A percentile compares a stretch with the other conserved stretches of the same genome.
Evolutionary conservation across 2,797 vertebrate genomes (phyloP).

Genomic region (Acanthis flammea): DNA sequence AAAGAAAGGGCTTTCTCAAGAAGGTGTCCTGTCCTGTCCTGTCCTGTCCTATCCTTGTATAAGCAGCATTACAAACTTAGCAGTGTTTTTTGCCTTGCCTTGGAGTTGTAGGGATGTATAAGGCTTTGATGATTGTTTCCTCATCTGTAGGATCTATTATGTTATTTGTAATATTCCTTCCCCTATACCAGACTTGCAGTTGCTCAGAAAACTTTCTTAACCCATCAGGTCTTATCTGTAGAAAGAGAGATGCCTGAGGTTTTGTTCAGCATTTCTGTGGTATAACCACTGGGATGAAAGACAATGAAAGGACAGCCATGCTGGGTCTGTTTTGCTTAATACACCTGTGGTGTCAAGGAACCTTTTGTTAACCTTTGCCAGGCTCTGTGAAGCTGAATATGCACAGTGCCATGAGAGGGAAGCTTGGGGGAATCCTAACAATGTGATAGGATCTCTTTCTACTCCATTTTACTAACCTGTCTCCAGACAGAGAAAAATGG

Average conservation of each 20-base stretch:
- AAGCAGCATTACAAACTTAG: background rate
- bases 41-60: background rate
- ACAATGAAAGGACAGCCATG: background rate
- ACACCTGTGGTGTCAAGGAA: background rate
- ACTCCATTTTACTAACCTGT: background rate
- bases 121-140: background rate
- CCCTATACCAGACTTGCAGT: background rate
- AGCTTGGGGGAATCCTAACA: background rate
- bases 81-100: background rate
- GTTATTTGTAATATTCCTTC: background rate
- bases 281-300: background rate
- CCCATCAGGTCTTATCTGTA: background rate
- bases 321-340: background rate
- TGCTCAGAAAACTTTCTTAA: background rate
- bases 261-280: background rate
- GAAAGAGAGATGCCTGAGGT: background rate
- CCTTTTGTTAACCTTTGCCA: background rate
- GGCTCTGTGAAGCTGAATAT: background rate
- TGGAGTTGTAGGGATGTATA: background rate
- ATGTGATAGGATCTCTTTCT: background rate
- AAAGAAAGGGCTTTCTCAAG: background rate
- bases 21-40: background rate
- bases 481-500: background rate
- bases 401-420: background rate
- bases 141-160: background rate